These are phyloP conservation scores for Zoanthus sociatus DNA, from an alignment of 92 coral and sea anemone genomes.

Conservation along the genomic window DNA sequence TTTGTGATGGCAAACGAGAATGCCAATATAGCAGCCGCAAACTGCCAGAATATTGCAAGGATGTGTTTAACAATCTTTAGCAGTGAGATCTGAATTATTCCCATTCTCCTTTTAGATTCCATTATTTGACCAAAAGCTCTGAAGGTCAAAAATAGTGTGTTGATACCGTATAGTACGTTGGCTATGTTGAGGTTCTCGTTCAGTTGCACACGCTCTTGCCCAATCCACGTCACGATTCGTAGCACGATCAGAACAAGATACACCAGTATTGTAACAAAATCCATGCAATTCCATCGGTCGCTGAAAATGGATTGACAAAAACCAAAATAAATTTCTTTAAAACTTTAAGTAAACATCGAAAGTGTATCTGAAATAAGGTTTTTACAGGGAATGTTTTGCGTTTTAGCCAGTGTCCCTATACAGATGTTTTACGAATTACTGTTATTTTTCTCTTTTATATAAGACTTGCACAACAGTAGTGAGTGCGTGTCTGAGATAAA, in stretches of 20 bases:
- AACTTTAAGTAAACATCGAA: background rate
- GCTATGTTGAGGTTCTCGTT: constrained; percentile 61
- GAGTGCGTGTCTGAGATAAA: no score
- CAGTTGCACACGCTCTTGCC: constrained; percentile 25
- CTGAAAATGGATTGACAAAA: constrained; percentile 17
- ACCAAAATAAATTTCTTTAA: background rate
- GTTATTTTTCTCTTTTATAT: no score
- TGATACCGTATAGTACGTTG: constrained; percentile 71
- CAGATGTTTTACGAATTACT: no score
- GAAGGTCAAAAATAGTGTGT: constrained; percentile 71
- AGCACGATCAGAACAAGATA: constrained; percentile 50
- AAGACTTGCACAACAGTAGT: no score
- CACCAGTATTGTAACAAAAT: constrained; percentile 51
- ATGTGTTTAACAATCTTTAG: constrained; percentile 57
- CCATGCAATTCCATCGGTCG: constrained; percentile 74
- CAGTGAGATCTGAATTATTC: constrained; percentile 74
- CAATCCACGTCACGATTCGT: constrained; percentile 53
- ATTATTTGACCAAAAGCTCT: constrained; percentile 76
- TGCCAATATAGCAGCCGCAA: constrained; percentile 66
- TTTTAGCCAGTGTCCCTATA: no score
- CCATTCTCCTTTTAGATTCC: constrained; percentile 53
- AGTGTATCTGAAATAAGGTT: background rate
- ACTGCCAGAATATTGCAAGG: constrained; percentile 66
- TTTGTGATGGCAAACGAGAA: constrained; percentile 80
- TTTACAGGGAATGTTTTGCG: no score